Conservation (phyloP, 2,113 vertebrate genomes). For the Danionella cerebrum region DNA sequence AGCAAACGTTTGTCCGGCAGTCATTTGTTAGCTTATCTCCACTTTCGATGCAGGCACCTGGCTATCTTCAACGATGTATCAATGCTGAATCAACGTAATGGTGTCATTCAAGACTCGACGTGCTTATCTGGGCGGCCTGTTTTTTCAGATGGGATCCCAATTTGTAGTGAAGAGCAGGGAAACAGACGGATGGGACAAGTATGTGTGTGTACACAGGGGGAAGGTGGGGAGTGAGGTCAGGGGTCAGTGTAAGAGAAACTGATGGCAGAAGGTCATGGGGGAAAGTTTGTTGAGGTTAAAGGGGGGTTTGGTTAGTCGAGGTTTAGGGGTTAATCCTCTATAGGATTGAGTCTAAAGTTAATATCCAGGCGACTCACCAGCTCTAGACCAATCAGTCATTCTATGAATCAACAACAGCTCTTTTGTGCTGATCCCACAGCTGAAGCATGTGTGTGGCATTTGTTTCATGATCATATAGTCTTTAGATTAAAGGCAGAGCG, state of each 20-base stretch:
- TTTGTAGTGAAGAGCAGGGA: not conserved
- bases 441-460: slow-evolving; percentile 23
- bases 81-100: slow-evolving; percentile 26
- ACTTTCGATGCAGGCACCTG: slow-evolving; percentile 22
- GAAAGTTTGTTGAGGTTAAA: slow-evolving; percentile 37
- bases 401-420: slow-evolving; percentile 55
- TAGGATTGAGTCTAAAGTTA: slow-evolving; percentile 56
- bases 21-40: slow-evolving; percentile 45
- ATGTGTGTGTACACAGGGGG: not conserved
- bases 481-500: too few relatives aligned
- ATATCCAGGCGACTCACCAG: slow-evolving; percentile 49
- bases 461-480: too few relatives aligned
- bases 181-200: not conserved
- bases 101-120: slow-evolving; percentile 11
- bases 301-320: slow-evolving; percentile 32
- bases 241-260: slow-evolving; percentile 58
- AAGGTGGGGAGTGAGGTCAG: slow-evolving; percentile 39
- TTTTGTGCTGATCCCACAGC: slow-evolving; percentile 29
- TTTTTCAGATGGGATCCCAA: slow-evolving; percentile 32
- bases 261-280: slow-evolving; percentile 47
- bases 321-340: slow-evolving; percentile 45
- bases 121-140: slow-evolving; percentile 36
- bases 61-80: slow-evolving; percentile 25
- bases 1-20: slow-evolving; percentile 25
- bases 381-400: slow-evolving; percentile 49